These are phyloP conservation scores for Willisornis vidua DNA, from an alignment of 2,113 vertebrate genomes.

Conservation along the genomic window DNA sequence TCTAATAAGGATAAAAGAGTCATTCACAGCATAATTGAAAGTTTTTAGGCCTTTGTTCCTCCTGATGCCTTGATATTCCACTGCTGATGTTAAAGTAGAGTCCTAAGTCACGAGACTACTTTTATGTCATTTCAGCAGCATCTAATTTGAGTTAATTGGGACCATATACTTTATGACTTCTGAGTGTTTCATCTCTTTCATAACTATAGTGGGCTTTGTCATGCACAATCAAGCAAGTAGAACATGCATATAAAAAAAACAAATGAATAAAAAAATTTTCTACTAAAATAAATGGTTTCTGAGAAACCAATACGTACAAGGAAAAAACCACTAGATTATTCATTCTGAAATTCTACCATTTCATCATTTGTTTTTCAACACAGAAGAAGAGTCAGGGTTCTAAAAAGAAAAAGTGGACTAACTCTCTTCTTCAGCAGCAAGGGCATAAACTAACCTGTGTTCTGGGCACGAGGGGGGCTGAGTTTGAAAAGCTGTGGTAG, in stretches of 20 bases:
- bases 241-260: background rate
- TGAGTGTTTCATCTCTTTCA: background rate
- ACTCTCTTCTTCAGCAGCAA: background rate
- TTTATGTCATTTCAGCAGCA: background rate
- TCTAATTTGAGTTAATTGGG: background rate
- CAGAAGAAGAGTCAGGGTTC: background rate
- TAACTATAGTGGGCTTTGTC: background rate
- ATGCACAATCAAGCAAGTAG: background rate
- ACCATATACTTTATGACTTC: background rate
- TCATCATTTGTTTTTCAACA: background rate
- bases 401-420: background rate
- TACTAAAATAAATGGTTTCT: background rate
- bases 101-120: background rate
- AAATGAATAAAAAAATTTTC: background rate
- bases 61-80: background rate
- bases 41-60: background rate
- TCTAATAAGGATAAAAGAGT: background rate
- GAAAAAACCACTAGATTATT: background rate
- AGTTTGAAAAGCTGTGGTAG: background rate
- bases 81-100: background rate
- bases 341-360: background rate
- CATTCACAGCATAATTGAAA: background rate
- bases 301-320: background rate
- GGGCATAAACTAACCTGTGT: background rate
- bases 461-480: background rate